Evolutionary conservation across 92 coral and sea anemone species (phyloP), one percentile per base, ranked within the genome.

Genomic region (Nematostella vectensis): DNA sequence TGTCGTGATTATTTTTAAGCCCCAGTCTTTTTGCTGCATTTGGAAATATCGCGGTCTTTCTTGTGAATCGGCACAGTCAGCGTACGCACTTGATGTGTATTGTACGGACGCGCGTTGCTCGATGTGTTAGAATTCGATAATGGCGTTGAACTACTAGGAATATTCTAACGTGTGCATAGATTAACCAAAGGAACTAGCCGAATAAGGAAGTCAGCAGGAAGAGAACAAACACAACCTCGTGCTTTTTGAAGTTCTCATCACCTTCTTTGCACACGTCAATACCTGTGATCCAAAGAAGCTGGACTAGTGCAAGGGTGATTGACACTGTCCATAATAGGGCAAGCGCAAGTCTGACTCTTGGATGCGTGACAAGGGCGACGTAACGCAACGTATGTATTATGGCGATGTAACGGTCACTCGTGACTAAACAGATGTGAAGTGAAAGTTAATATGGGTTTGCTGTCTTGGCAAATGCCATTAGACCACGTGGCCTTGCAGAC

Each of bases 321-420:
- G 76, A 60, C 19, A 67, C 28, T 1, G 47, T 22, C 86, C 86
- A 79, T 4, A 73, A 24, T 13, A 36, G 11, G 2, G 49, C 62
- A 11, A 73, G 29, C 0, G 64, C 52, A 25, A 39, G 47, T 1
- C 20, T 23, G 38, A 55, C 76, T 18, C 73, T 56, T 26, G 30
- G 10, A 12, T 19, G 38, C 1, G 57, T 61, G 1, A 63, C 81
- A 13, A 73, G 49, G 13, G 50, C 19, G 11, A 40, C 48, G 54
- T 58, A 51, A 40, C 31, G 50, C 12, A 79, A 27, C 3, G 80
- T 29, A 38, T 61, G 40, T 16, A 50, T 63, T 27, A 73, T 79
- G 65, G 50, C 65, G 12, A 62, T 21, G 57, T 66, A 74, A 47
- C 86, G 75, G 40, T 79, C 86, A 29, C 55, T 65, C 11, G 86